These are phyloP conservation scores for Pristionchus fissidentatus DNA, from an alignment of 2,888 invertebrate species.

Conservation along the genomic window DNA sequence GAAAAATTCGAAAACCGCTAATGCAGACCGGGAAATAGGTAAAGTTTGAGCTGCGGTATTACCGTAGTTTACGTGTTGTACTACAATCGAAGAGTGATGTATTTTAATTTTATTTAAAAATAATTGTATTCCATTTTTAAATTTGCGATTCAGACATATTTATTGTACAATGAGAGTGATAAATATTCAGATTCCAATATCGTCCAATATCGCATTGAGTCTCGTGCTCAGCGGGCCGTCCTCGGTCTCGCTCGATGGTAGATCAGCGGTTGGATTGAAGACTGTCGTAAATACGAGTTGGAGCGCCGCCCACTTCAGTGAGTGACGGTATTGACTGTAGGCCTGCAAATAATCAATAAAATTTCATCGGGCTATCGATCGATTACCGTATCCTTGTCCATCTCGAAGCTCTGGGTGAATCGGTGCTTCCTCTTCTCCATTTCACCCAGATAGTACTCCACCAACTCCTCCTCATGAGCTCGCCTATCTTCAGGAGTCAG, in stretches of 20 bases:
- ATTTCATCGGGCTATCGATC: background rate
- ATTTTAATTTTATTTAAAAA: background rate
- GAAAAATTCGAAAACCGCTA: background rate
- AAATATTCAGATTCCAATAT: background rate
- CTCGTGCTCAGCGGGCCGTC: conserved; percentile 33
- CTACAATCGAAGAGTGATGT: background rate
- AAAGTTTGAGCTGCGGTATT: background rate
- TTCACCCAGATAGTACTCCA: conserved; percentile 1
- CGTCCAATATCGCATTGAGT: conserved; percentile 27
- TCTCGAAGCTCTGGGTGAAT: background rate
- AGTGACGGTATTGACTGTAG: background rate
- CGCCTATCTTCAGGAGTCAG: conserved; percentile 20
- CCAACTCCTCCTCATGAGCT: background rate
- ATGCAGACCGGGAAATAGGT: background rate
- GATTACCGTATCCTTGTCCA: conserved; percentile 4
- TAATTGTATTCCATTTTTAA: background rate
- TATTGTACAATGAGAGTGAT: background rate
- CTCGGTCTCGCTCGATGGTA: background rate
- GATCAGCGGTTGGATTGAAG: conserved; percentile 34
- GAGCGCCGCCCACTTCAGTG: conserved; percentile 11
- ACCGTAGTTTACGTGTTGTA: background rate
- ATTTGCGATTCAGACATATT: background rate
- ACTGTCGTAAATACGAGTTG: conserved; percentile 28
- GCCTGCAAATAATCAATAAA: background rate
- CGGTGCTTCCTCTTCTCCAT: conserved; percentile 22